phyloP scores from a whole-genome alignment of 2,888 invertebrate genomes.

The Argyresthia goedartella region DNA sequence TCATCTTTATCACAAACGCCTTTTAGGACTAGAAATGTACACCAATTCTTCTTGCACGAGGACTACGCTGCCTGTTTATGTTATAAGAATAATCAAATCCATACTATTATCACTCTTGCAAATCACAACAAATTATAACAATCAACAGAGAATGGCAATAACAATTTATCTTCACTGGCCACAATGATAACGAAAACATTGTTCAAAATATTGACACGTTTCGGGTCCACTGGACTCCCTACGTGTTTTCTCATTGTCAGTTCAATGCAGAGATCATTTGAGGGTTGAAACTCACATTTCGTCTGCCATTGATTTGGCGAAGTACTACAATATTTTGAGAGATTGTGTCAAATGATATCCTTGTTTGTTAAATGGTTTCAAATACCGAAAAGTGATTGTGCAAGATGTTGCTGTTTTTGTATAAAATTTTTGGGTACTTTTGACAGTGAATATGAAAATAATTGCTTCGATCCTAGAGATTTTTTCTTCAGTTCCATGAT shows the following conservation, averaged over 20 bases:
- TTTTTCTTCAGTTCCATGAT: too few relatives aligned
- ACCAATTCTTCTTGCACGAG: neutral
- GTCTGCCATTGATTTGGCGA: slow-evolving; percentile 7
- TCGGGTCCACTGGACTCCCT: slow-evolving; percentile 48
- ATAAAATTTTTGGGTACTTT: slow-evolving; percentile 15
- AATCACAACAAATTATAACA: slow-evolving; percentile 59
- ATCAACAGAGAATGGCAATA: slow-evolving; percentile 40
- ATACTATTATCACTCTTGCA: slow-evolving; percentile 23
- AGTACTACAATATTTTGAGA: slow-evolving; percentile 45
- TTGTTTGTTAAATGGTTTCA: slow-evolving; percentile 20
- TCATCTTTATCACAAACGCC: too few relatives aligned
- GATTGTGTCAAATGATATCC: slow-evolving; percentile 56
- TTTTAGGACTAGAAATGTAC: too few relatives aligned
- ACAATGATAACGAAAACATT: slow-evolving; percentile 61
- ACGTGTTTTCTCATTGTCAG: slow-evolving; percentile 41
- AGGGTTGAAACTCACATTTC: slow-evolving; percentile 13
- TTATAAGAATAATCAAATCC: slow-evolving; percentile 22
- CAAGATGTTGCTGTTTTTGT: neutral
- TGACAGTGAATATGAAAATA: too few relatives aligned
- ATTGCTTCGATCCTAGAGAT: too few relatives aligned
- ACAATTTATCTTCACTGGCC: slow-evolving; percentile 60
- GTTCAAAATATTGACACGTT: slow-evolving; percentile 67
- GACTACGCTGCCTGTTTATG: neutral
- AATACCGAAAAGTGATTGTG: slow-evolving; percentile 13
- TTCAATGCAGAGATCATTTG: slow-evolving; percentile 19